A percentile compares a stretch with the other conserved stretches of the same genome.
Conservation (phyloP, 2,888 invertebrate genomes). For the Prosapia bicincta region DNA sequence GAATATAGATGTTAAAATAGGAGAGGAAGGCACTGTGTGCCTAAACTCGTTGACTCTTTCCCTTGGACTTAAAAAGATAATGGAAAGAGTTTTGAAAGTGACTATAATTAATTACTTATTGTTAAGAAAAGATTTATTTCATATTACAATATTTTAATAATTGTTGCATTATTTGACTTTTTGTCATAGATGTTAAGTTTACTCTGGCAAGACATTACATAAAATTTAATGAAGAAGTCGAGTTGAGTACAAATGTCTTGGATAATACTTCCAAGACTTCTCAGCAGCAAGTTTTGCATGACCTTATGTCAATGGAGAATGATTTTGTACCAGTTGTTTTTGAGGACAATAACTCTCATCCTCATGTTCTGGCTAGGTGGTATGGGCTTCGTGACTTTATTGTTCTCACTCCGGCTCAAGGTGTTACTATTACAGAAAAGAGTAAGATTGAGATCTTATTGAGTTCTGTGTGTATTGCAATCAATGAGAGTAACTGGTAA, state of each 20-base stretch:
- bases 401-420: constrained; percentile 62
- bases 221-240: constrained; percentile 39
- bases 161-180: constrained; percentile 28
- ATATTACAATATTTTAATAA: too few relatives aligned
- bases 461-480: constrained; percentile 79
- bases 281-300: constrained; percentile 52
- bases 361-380: constrained; percentile 63
- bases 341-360: constrained; percentile 50
- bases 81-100: too few relatives aligned
- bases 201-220: constrained; percentile 45
- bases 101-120: too few relatives aligned
- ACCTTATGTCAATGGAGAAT: constrained; percentile 54
- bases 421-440: constrained; percentile 46
- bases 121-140: too few relatives aligned
- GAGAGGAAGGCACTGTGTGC: too few relatives aligned
- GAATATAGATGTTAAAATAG: too few relatives aligned
- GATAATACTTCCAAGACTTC: constrained; percentile 44
- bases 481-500: constrained; percentile 74
- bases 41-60: too few relatives aligned
- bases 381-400: constrained; percentile 84
- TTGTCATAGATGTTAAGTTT: constrained; percentile 45
- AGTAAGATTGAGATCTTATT: constrained; percentile 72
- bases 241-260: constrained; percentile 42
- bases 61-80: too few relatives aligned
- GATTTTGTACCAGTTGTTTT: constrained; percentile 58